These are phyloP conservation scores for Danio choprae DNA, from an alignment of 2,797 vertebrate genomes.

Conservation along the genomic window DNA sequence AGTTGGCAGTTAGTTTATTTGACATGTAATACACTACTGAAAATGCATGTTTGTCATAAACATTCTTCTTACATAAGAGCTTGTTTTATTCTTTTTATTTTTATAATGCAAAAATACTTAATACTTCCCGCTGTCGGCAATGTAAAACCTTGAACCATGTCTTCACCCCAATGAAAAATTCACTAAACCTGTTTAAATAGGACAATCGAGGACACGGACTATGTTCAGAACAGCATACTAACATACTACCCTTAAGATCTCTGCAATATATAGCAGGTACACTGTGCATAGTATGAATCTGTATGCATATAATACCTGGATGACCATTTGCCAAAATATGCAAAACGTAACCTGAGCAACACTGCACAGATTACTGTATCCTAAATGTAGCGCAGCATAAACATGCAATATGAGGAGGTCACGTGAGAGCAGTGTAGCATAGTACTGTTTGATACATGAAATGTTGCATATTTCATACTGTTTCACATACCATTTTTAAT, in stretches of 20 bases:
- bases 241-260: slow-evolving; percentile 15
- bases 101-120: slow-evolving; percentile 69
- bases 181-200: slow-evolving; percentile 53
- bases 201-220: not conserved
- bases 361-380: slow-evolving; percentile 10
- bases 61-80: slow-evolving; percentile 25
- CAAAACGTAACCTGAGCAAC: not conserved
- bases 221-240: slow-evolving; percentile 43
- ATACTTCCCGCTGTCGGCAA: slow-evolving; percentile 56
- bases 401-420: slow-evolving; percentile 15
- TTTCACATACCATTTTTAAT: not conserved
- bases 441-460: not conserved
- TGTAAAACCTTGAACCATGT: slow-evolving; percentile 58
- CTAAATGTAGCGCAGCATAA: not conserved
- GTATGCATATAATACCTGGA: not conserved
- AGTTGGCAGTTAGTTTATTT: slow-evolving; percentile 15
- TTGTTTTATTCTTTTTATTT: slow-evolving; percentile 68
- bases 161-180: slow-evolving; percentile 62
- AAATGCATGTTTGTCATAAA: slow-evolving; percentile 19
- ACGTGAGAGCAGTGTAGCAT: slow-evolving; percentile 17
- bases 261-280: slow-evolving; percentile 3
- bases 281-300: slow-evolving; percentile 21
- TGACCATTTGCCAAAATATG: not conserved
- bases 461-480: slow-evolving; percentile 27
- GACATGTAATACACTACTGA: not conserved